Conservation (phyloP, 1,140 invertebrate genomes). For the Rhagoletis zephyria region DNA sequence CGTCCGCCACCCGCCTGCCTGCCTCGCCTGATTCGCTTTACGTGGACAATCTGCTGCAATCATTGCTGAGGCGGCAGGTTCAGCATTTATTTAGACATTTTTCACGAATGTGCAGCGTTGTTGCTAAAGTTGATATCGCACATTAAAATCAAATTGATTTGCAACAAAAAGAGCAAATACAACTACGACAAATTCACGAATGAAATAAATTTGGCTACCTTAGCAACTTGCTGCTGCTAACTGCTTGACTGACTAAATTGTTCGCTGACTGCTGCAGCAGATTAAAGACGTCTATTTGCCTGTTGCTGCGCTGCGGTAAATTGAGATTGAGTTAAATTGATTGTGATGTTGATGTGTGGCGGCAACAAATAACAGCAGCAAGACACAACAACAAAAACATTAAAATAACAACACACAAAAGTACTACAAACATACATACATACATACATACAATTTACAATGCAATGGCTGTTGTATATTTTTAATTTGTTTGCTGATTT, state of each 20-base stretch:
- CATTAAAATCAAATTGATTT: background rate
- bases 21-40: too few species aligned
- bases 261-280: background rate
- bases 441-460: too few species aligned
- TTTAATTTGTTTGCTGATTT: constrained; percentile 4
- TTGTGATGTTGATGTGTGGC: constrained; percentile 34
- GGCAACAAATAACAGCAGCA: background rate
- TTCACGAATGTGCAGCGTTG: background rate
- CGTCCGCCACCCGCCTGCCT: too few species aligned
- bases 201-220: constrained; percentile 13
- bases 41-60: background rate
- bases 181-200: background rate
- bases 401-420: background rate
- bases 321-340: constrained; percentile 43
- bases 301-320: background rate
- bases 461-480: background rate
- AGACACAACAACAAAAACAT: background rate
- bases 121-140: background rate
- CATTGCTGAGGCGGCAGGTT: background rate
- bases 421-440: too few species aligned
- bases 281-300: background rate
- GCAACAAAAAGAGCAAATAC: background rate
- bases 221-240: background rate
- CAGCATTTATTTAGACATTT: background rate
- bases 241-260: background rate